Evolutionary conservation across 2,888 invertebrate genomes (phyloP), one percentile per base, ranked within the genome.

Genomic region (Acleris laterana): DNA sequence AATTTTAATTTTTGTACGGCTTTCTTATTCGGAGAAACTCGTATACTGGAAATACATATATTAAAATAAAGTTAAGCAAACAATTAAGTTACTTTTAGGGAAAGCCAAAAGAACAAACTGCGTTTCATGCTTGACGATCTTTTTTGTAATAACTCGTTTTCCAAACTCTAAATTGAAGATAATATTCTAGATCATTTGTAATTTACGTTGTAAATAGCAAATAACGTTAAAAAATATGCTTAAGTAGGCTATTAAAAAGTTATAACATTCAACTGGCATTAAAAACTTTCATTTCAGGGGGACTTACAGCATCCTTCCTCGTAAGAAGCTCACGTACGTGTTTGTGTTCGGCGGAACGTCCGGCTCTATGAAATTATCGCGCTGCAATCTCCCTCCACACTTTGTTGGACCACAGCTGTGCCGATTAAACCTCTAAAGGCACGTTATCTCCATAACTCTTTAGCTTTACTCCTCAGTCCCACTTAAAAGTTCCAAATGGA

Each of bases 281-380:
- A 85, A 85, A 85, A 85, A 85, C 78, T 79, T 79, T 78, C 79
- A 79, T 82, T 80, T 83, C 82, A 81, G 84, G 84, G 82, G 79
- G 77, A 79, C 78, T 81, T 77, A 73, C 77, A 82, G 79, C 85
- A 83, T 82, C 77, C 84, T 81, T 77, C 78, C 69, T 77, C 81
- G 80, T 84, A 84, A 83, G 85, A 81, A 85, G 85, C 85, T 77
- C 72, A 70, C 76, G 79, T 84, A 88, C 87, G 87, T 87, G 85
- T 85, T 88, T 87, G 82, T 82, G 82, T 82, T 77, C 83, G 79
- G 80, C 83, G 84, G 82, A 85, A 73, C 80, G 80, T 80, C 77
- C 77, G 73, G 77, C 72, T 77, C 82, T 77, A 80, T 87, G 81
- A 84, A 85, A 85, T 86, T 83, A 87, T 84, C 83, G 79, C 75